phyloP scores from a whole-genome alignment of 2,888 invertebrate species.

The Nesidiocoris tenuis region DNA sequence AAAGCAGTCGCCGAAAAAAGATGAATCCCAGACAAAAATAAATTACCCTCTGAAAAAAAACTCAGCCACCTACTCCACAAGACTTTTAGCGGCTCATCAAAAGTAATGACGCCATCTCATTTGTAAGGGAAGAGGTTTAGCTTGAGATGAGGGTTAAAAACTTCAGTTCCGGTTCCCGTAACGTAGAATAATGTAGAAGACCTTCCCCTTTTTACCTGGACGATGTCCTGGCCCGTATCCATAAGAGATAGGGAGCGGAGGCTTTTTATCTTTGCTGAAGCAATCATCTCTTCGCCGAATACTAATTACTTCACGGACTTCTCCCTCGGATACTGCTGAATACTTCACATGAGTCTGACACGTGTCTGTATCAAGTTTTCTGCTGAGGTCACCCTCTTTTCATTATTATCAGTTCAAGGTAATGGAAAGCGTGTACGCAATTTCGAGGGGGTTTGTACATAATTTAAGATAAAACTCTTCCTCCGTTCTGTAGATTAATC shows the following conservation, averaged over 20 bases:
- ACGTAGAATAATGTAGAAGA: not conserved
- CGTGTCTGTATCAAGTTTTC: not conserved
- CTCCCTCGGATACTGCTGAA: not conserved
- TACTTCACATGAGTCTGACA: not conserved
- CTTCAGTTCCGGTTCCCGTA: conserved; percentile 23
- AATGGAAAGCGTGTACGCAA: not conserved
- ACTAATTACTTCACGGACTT: conserved; percentile 27
- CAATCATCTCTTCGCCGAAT: conserved; percentile 32
- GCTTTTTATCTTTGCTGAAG: conserved; percentile 19
- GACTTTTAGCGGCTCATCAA: conserved; percentile 38
- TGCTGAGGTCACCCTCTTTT: not conserved
- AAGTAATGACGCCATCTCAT: conserved; percentile 17
- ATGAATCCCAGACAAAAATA: no score
- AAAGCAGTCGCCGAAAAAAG: no score
- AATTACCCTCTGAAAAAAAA: no score
- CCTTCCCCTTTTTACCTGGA: not conserved
- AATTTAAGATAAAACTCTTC: no score
- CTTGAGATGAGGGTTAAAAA: conserved; percentile 4
- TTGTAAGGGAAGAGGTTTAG: not conserved
- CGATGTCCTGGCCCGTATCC: conserved; percentile 21
- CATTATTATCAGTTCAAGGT: not conserved
- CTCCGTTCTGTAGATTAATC: no score
- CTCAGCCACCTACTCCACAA: conserved; percentile 8
- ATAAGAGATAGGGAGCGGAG: conserved; percentile 23
- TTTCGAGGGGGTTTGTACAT: no score